Evolutionary conservation across 92 coral and sea anemone genomes (phyloP).

Genomic region (Porites lobata): DNA sequence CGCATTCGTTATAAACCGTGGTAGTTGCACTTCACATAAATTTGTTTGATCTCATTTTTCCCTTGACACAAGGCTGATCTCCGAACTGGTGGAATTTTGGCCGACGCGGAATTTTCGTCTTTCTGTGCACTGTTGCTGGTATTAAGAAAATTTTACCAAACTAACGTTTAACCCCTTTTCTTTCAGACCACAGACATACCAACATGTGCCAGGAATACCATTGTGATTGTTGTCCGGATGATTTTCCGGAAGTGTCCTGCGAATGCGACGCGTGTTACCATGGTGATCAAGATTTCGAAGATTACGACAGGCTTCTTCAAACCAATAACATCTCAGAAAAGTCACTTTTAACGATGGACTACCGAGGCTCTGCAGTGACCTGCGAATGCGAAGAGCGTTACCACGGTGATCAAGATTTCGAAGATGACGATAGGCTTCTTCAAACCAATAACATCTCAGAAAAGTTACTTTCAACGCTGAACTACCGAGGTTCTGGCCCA

Average conservation of each 20-base stretch:
- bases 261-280: conserved; percentile 74
- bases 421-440: neutral
- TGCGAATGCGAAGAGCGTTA: conserved; percentile 71
- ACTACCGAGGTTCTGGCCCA: neutral
- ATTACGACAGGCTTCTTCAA: neutral
- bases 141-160: too few species aligned
- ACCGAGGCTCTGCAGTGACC: neutral
- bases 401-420: conserved; percentile 60
- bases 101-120: too few species aligned
- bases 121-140: too few species aligned
- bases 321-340: neutral
- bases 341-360: neutral
- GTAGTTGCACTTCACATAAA: too few species aligned
- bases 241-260: conserved; percentile 72
- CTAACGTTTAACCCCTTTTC: neutral
- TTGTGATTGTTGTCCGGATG: conserved; percentile 83
- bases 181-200: neutral
- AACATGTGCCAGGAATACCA: conserved; percentile 78
- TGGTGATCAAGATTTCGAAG: conserved; percentile 41
- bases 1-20: too few species aligned
- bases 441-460: neutral
- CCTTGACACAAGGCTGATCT: too few species aligned
- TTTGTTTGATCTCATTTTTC: too few species aligned
- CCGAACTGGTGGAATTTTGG: too few species aligned
- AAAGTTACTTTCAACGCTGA: neutral